These are phyloP conservation scores for Semibalanus balanoides DNA, from an alignment of 1,140 invertebrate species.

Conservation along the genomic window DNA sequence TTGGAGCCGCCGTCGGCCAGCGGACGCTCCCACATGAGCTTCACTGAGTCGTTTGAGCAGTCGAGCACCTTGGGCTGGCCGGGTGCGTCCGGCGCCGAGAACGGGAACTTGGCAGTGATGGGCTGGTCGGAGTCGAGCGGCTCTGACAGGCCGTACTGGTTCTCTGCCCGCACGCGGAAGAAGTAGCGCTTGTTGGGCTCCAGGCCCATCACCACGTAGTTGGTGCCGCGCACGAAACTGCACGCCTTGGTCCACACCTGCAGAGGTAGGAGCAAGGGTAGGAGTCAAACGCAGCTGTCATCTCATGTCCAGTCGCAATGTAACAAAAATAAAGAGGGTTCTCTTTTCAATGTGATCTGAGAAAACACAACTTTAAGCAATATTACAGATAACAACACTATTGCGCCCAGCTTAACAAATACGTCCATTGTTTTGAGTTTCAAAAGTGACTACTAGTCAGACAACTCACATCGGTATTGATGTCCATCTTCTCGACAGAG, in stretches of 20 bases:
- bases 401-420: too few relatives aligned
- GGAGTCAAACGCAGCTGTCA: too few relatives aligned
- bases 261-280: neutral
- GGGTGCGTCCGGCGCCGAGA: conserved; percentile 68
- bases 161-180: conserved; percentile 91
- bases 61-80: conserved; percentile 43
- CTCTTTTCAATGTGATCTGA: too few relatives aligned
- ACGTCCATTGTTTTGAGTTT: too few relatives aligned
- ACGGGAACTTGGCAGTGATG: conserved; percentile 85
- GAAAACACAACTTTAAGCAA: too few relatives aligned
- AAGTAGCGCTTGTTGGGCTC: conserved; percentile 84
- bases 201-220: conserved; percentile 90
- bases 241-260: conserved; percentile 76
- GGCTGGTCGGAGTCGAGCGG: conserved; percentile 75
- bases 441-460: too few relatives aligned
- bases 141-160: conserved; percentile 91
- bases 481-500: conserved; percentile 83
- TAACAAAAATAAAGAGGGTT: too few relatives aligned
- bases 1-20: conserved; percentile 84
- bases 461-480: conserved; percentile 39
- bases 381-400: too few relatives aligned
- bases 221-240: conserved; percentile 81
- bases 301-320: too few relatives aligned
- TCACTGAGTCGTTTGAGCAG: conserved; percentile 20
- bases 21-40: conserved; percentile 41